Evolutionary conservation across 2,888 invertebrate genomes (phyloP), one percentile per base, ranked within the genome.

Genomic region (Linyphia triangularis): DNA sequence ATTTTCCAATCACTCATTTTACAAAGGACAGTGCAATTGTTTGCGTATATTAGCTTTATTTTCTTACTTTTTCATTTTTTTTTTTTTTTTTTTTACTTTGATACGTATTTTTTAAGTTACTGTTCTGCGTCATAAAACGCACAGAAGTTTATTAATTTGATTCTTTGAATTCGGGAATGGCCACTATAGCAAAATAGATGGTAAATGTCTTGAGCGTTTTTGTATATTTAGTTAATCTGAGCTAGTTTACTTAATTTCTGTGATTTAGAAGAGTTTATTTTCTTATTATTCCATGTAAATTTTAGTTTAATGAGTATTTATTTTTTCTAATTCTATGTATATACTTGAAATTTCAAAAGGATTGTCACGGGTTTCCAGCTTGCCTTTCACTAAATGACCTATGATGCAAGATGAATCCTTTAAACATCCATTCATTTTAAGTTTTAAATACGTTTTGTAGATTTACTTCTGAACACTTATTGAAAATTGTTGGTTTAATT

Each of bases 261-360:
- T 77, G 77, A 77, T 77, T 61, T 61, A 16, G 24, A 61, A 63
- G 37, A 77, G 24, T 77, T 77, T 77, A 77, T 77, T 61, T 77
- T 37, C 19, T 40, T 61, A 40, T 63, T 59, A 63, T 63, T 16
- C 59, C 13, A 1, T 61, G 30, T 57, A 30, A 75, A 59, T 6
- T 28, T 9, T 26, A 57, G 33, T 33, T 69, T 19, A 33, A 30
- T 22, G 37, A 75, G 61, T 57, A 59, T 59, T 51, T 57, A 75
- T 75, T 75, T 75, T 77, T 26, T 77, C 37, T 77, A 63, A 75
- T 63, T 40, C n/a, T 24, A 61, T 75, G 37, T 28, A 40, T 40
- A 40, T 40, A 77, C 13, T 4, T 30, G 33, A 59, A 22, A 75
- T 33, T 75, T 19, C 24, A 63, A 37, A 57, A n/a, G 37, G 57